Evolutionary conservation across 2,797 vertebrate genomes (phyloP), one percentile per base, ranked within the genome.

Genomic region (Microctenopoma lineatum): DNA sequence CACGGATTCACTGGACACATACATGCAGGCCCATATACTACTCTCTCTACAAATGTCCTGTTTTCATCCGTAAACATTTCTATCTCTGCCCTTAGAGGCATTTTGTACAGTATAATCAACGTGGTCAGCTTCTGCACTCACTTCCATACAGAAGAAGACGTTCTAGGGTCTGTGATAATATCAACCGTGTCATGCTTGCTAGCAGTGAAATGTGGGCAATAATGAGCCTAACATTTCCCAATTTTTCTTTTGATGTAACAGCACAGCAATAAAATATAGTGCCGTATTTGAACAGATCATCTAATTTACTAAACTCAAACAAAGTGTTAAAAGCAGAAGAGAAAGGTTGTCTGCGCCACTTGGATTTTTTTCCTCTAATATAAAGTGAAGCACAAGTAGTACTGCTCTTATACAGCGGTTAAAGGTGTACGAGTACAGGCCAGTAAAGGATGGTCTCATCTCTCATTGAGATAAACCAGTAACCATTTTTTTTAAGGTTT

Each of bases 191-290:
- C 48, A 66, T 54, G 59, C 58, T 36, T 38, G 18, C 66, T 44
- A 64, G 18, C 47, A 41, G 60, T 63, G 57, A 66, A 77, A 75
- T 59, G 36, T 70, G 45, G 64, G n/a, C 67, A 73, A 68, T 81
- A 73, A 81, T 72, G 60, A 59, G 59, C 42, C 78, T 78, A 74
- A 63, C 63, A 32, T 77, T 54, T 9, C 57, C 52, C 55, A 50
- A 14, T 74, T 76, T 69, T 65, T 50, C 36, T 36, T 66, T 51
- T 81, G 77, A 87, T 84, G 83, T 70, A 79, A 85, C 32, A 11
- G 64, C 26, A 51, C 36, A 29, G 74, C 70, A 85, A 84, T 34
- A 64, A 68, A 67, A 72, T 52, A 62, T 12, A 18, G 14, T 41
- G 41, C 59, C 5, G 4, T 16, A 46, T 66, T 62, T 78, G 32